A percentile compares a stretch with the other conserved stretches of the same genome.
Evolutionary conservation across 2,888 invertebrate genomes (phyloP).

Genomic region (Leucoma salicis): DNA sequence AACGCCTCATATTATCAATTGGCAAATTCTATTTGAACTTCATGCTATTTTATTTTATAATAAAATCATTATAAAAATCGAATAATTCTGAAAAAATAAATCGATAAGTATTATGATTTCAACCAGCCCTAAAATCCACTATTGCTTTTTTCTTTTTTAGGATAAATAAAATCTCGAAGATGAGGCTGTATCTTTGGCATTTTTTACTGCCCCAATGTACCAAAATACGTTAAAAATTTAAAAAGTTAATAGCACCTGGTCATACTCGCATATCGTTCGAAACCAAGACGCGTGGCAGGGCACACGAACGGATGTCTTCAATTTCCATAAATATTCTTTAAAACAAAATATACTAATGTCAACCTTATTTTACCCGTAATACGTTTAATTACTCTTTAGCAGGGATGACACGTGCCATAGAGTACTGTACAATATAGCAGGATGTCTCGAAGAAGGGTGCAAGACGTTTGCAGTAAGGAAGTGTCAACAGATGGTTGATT

Average conservation of each 20-base stretch:
- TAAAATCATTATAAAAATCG: too few species aligned
- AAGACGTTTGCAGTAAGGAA: constrained; percentile 41
- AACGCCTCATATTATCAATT: too few species aligned
- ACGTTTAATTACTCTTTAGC: neutral
- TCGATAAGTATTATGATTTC: too few species aligned
- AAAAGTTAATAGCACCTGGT: constrained; percentile 40
- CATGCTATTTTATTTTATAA: too few species aligned
- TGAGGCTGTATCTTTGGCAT: too few species aligned
- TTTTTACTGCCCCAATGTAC: constrained; percentile 9
- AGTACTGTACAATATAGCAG: constrained; percentile 51
- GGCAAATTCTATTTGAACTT: too few species aligned
- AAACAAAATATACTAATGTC: neutral
- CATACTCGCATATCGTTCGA: constrained; percentile 39
- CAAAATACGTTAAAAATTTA: constrained; percentile 13
- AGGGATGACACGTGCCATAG: constrained; percentile 51
- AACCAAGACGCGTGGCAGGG: constrained; percentile 56
- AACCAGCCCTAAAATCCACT: too few species aligned
- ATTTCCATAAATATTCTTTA: constrained; percentile 52
- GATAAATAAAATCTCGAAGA: too few species aligned
- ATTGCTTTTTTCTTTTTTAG: too few species aligned
- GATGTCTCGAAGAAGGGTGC: constrained; percentile 64
- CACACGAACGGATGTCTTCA: constrained; percentile 74
- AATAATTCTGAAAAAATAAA: too few species aligned
- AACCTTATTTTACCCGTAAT: constrained; percentile 15
- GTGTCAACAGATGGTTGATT: constrained; percentile 24